These are phyloP conservation scores for Sebastes paucispinis DNA, from an alignment of 2,797 vertebrate species.

Conservation along the genomic window DNA sequence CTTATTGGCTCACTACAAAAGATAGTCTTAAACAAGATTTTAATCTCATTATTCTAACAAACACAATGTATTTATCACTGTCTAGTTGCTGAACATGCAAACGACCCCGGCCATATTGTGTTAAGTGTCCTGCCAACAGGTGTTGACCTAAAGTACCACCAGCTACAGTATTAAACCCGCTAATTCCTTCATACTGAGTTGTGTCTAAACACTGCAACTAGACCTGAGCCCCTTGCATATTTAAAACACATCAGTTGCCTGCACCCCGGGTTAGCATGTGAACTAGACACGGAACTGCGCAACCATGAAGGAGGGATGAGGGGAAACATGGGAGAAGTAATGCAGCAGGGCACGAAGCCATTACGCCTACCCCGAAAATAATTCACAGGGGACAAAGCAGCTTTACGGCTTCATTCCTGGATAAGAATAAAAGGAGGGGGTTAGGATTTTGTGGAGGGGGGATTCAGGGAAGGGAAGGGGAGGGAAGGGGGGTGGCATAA, in stretches of 20 bases:
- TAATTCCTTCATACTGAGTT: not conserved
- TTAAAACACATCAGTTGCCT: constrained; percentile 47
- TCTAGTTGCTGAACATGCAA: constrained; percentile 23
- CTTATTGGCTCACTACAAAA: constrained; percentile 28
- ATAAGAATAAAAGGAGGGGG: constrained; percentile 83
- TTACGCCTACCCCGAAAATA: constrained; percentile 78
- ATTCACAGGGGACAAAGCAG: constrained; percentile 76
- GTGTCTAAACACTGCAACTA: constrained; percentile 17
- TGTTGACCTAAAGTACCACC: constrained; percentile 10
- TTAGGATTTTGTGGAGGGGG: constrained; percentile 47
- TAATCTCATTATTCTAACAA: constrained; percentile 44
- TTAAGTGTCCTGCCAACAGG: constrained; percentile 23
- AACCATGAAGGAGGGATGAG: constrained; percentile 65
- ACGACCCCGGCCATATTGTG: not conserved
- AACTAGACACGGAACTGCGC: constrained; percentile 52
- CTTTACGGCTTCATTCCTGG: constrained; percentile 82
- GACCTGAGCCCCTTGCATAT: constrained; percentile 35
- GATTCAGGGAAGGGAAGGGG: constrained; percentile 47
- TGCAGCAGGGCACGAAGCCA: constrained; percentile 74
- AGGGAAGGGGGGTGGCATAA: constrained; percentile 76
- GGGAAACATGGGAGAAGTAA: constrained; percentile 69
- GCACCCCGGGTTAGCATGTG: constrained; percentile 52
- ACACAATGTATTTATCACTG: constrained; percentile 30
- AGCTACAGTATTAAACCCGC: not conserved
- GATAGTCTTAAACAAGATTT: constrained; percentile 25